Conservation (phyloP, 2,113 vertebrate genomes). For the Odocoileus hemionus region DNA sequence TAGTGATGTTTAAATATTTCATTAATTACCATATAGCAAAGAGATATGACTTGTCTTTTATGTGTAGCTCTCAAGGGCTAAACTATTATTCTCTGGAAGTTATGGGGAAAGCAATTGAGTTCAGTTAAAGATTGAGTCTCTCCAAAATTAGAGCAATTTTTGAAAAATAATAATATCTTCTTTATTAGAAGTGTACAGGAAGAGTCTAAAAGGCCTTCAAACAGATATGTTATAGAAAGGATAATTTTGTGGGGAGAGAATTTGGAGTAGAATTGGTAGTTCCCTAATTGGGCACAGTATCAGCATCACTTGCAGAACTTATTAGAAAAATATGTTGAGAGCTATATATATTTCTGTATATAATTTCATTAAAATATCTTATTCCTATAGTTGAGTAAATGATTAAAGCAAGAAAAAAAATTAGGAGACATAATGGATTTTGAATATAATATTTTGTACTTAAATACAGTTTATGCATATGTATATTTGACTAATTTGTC, state of each 20-base stretch:
- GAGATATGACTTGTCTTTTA: neutral
- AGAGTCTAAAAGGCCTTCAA: neutral
- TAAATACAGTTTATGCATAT: neutral
- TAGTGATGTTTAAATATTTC: neutral
- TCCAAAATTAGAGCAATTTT: neutral
- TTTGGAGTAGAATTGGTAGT: neutral
- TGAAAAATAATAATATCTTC: neutral
- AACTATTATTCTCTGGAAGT: neutral
- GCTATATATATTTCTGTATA: neutral
- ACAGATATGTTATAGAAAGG: neutral
- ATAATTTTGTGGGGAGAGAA: neutral
- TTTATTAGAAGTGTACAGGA: neutral
- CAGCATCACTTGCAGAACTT: neutral
- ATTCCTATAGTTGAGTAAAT: neutral
- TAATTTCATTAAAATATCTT: neutral
- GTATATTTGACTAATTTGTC: constrained; percentile 11
- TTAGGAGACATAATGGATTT: neutral
- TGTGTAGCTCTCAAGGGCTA: neutral
- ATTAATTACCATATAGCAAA: neutral
- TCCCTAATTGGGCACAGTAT: neutral
- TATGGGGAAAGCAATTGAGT: neutral
- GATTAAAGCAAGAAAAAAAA: neutral
- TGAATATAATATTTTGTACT: neutral
- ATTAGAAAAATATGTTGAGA: neutral
- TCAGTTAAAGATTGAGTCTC: neutral